These are phyloP conservation scores for Todiramphus chloris DNA, from an alignment of 2,113 vertebrate genomes.

Conservation along the genomic window DNA sequence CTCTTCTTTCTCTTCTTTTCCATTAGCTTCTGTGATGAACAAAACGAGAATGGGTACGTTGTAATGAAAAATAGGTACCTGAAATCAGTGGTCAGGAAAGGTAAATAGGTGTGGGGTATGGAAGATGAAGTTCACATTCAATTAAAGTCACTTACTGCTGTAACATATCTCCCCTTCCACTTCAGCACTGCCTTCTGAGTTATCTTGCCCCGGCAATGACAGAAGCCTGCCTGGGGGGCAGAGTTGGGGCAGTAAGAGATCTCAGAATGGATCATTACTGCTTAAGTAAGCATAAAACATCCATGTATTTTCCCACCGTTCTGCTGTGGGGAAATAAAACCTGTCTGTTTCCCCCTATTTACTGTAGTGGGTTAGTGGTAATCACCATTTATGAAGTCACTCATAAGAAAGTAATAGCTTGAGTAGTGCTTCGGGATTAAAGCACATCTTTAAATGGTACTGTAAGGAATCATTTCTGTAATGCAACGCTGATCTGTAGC, in stretches of 20 bases:
- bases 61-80: background rate
- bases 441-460: background rate
- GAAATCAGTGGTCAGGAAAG: background rate
- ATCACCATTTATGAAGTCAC: background rate
- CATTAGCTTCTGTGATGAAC: background rate
- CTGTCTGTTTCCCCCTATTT: constrained; percentile 22
- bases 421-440: constrained; percentile 32
- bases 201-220: background rate
- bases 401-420: constrained; percentile 27
- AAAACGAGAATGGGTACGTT: background rate
- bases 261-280: background rate
- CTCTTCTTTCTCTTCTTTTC: background rate
- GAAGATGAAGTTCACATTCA: background rate
- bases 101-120: background rate
- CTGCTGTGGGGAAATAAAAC: constrained; percentile 23
- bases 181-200: background rate
- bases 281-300: constrained; percentile 26
- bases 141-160: background rate
- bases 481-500: background rate
- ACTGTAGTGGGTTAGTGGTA: background rate
- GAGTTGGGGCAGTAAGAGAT: background rate
- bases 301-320: background rate
- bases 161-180: background rate
- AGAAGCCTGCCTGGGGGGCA: background rate
- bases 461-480: background rate